phyloP scores from a whole-genome alignment of 2,797 vertebrate genomes.

The Holocentrus rufus region DNA sequence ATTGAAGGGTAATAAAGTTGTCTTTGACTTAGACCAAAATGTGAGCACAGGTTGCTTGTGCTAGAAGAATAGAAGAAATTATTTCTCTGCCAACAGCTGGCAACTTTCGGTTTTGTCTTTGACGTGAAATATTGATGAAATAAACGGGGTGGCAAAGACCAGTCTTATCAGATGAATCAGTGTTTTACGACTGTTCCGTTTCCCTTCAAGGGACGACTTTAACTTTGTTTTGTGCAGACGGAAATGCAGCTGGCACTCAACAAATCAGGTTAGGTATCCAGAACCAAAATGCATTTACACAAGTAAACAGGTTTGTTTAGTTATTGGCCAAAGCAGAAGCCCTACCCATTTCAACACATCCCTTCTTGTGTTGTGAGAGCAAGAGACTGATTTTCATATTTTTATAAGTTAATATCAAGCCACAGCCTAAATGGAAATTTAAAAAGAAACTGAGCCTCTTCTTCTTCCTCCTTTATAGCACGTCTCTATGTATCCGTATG shows the following conservation, averaged over 20 bases:
- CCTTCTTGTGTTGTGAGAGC: slow-evolving; percentile 50
- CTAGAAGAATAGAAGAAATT: slow-evolving; percentile 25
- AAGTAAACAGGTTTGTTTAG: slow-evolving; percentile 55
- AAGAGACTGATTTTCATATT: slow-evolving; percentile 35
- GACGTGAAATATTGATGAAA: slow-evolving; percentile 59
- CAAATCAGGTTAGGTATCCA: slow-evolving; percentile 69
- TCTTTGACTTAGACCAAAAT: slow-evolving; percentile 54
- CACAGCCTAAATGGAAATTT: neutral
- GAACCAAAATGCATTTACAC: slow-evolving; percentile 50
- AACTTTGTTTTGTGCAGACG: slow-evolving; percentile 69
- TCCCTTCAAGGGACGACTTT: slow-evolving; percentile 55
- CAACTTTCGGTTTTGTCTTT: slow-evolving; percentile 30
- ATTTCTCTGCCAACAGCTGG: slow-evolving; percentile 55
- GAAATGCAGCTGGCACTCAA: slow-evolving; percentile 64
- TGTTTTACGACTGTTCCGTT: slow-evolving; percentile 54
- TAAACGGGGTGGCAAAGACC: slow-evolving; percentile 50
- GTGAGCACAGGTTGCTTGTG: slow-evolving; percentile 39
- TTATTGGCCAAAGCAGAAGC: slow-evolving; percentile 54
- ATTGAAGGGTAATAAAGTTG: slow-evolving; percentile 73
- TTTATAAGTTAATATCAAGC: neutral
- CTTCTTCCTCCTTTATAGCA: neutral
- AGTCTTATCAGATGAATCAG: slow-evolving; percentile 45
- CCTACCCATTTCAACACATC: slow-evolving; percentile 54
- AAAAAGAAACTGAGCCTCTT: slow-evolving; percentile 1
- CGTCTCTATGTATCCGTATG: neutral